Base-by-base conservation (phyloP, 1,140 invertebrate species). In the Drosophila kurseongensis region DNA sequence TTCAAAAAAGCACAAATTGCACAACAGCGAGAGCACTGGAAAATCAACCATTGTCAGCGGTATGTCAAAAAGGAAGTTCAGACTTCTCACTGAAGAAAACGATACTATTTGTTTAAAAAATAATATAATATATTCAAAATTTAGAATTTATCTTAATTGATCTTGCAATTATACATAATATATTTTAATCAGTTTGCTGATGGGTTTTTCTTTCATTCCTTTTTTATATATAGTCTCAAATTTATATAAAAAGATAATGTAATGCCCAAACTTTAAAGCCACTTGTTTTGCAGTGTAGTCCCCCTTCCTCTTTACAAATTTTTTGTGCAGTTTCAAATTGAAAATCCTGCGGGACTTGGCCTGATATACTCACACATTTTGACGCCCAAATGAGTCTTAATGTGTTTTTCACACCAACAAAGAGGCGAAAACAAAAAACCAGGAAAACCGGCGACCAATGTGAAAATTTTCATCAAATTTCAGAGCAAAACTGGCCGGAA, bases 1-100 rank as follows among this genome's bases (percentile, higher is more conserved):
- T 81, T 85, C 74, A 77, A 89, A 76, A 84, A 80, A 83, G 84
- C 84, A 60, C 80, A 90, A 89, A 90, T 89, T 89, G 84, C 84
- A 84, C 74, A 80, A 80, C 80, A 80, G 74, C 56, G 75, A 60
- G 62, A 75, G 58, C 78, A 60, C 60, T 68, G 47, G 27, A 38
- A 38, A 75, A 77, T 80, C 74, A 62, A 68, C 58, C 71, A 73
- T 85, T 81, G 75, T 79, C 75, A 82, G 73, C 57, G 54, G 38
- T 60, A 42, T 66, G 60, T 74, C 80, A 77, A 65, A 52, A 9
- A 18, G 14, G 18, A 61, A 59, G 45, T 65, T 10, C 2, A 5
- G 14, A 12, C 4, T 7, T 5, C 13, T 35, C 65, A 68, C 60
- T 10, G 45, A 0, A 12, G 8, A 5, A 29, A 32, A 68, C 29